Conservation (phyloP, 2,113 vertebrate genomes). For the Phaethornis superciliosus region DNA sequence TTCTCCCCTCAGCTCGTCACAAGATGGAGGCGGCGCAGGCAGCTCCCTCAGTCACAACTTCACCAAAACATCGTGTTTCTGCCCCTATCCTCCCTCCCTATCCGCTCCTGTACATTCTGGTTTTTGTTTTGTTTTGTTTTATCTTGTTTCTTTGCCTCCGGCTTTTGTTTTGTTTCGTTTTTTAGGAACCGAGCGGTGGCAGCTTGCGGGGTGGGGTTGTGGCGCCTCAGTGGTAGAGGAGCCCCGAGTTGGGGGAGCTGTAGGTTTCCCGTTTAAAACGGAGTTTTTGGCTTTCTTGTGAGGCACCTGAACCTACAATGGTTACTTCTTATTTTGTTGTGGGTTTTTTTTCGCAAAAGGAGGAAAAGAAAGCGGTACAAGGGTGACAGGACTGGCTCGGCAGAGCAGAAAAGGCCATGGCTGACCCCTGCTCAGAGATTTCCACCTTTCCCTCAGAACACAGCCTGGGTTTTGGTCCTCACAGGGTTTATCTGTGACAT, state of each 20-base stretch:
- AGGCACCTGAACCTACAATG: background rate
- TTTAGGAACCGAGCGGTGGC: too few relatives aligned
- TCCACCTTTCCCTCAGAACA: background rate
- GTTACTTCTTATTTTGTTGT: background rate
- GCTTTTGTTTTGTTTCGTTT: too few relatives aligned
- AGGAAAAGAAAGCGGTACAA: background rate
- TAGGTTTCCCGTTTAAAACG: background rate
- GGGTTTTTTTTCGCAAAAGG: background rate
- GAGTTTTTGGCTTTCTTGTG: rapidly evolving
- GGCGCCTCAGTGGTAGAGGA: background rate
- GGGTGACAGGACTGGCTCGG: background rate
- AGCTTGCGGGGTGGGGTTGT: rapidly evolving
- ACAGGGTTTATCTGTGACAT: background rate
- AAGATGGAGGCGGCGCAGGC: background rate
- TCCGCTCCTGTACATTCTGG: too few relatives aligned
- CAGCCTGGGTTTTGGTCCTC: background rate
- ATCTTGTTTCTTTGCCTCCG: too few relatives aligned
- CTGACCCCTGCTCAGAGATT: background rate
- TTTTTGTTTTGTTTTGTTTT: too few relatives aligned
- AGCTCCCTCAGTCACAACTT: too few relatives aligned
- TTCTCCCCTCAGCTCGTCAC: rapidly evolving
- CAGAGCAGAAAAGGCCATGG: background rate
- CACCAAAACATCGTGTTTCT: too few relatives aligned
- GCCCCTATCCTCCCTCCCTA: too few relatives aligned
- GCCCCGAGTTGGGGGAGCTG: background rate